Base-by-base conservation (phyloP, 2,797 vertebrate species). In the Margarornis squamiger region DNA sequence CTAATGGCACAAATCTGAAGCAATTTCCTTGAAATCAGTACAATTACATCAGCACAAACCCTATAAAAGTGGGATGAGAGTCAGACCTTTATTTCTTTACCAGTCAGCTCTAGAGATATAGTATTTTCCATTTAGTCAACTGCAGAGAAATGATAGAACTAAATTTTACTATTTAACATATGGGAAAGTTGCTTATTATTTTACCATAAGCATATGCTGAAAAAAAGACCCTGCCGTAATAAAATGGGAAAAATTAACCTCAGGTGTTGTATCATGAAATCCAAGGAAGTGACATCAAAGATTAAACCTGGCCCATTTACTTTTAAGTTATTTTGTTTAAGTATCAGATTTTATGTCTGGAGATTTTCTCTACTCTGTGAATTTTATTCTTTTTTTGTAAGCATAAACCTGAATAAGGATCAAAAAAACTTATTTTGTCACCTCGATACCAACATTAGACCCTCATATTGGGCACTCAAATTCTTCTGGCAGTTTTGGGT, bases 61-160 rank as follows among this genome's bases (percentile, higher is more conserved):
- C 36, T 57, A 70, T 91, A 88, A 88, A 95, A 79, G 45, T 61
- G 41, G 80, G 76, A 93, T 86, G 88, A 84, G 91, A 93, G 52
- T 92, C 63, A 94, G 66, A 70, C 55, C 63, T 86, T 93, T 96
- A 94, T 97, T 95, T 96, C 92, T 95, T 96, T 97, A 95, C 95
- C 93, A 91, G 84, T 36, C 85, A 93, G 62, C 87, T 84, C 67
- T 81, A 91, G 81, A 95, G 72, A 91, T 91, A 86, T 0, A 70
- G 70, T 70, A 92, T 95, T 97, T 97, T 97, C 92, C 94, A 93
- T 45, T 91, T 39, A 92, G 75, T 79, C 87, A 90, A 63, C 91
- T 74, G 70, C 96, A 97, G 88, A 85, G 45, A 96, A 94, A 96
- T 95, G 91, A 95, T 68, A 96, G 52, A 92, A 71, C 78, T 83